These are phyloP conservation scores for Horisme vitalbata DNA, from an alignment of 2,888 invertebrate species.

Conservation along the genomic window DNA sequence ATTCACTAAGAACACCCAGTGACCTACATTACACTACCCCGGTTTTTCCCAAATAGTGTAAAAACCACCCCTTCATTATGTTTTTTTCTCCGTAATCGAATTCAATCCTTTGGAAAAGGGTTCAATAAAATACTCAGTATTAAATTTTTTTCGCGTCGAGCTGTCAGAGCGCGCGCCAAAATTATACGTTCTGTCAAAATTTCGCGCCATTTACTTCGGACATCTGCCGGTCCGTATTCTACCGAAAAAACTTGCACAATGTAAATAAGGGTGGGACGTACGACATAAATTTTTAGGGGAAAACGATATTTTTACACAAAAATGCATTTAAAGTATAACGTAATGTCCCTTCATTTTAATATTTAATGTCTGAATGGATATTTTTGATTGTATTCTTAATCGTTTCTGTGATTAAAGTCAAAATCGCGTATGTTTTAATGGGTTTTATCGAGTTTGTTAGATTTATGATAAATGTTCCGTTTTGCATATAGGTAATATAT, in stretches of 20 bases:
- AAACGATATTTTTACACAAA: conserved; percentile 73
- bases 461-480: background rate
- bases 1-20: conserved; percentile 68
- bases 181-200: conserved; percentile 79
- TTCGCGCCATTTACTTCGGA: conserved; percentile 78
- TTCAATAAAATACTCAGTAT: conserved; percentile 71
- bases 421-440: conserved; percentile 36
- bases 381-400: conserved; percentile 41
- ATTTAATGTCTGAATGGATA: conserved; percentile 55
- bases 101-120: conserved; percentile 82
- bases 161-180: conserved; percentile 70
- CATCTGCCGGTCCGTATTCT: conserved; percentile 62
- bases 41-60: conserved; percentile 68
- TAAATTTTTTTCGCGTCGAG: conserved; percentile 57
- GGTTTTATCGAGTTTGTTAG: conserved; percentile 33
- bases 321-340: conserved; percentile 79
- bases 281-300: conserved; percentile 79
- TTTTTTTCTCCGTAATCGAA: conserved; percentile 77
- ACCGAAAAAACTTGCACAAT: conserved; percentile 70
- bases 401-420: conserved; percentile 27
- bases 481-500: conserved; percentile 1
- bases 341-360: conserved; percentile 74
- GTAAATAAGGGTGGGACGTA: conserved; percentile 74
- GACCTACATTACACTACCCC: conserved; percentile 71
- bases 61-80: conserved; percentile 68